Percentiles rank a stretch among this genome's conserved stretches.
Conservation (phyloP, 1,140 invertebrate genomes). For the Chionoecetes opilio region DNA sequence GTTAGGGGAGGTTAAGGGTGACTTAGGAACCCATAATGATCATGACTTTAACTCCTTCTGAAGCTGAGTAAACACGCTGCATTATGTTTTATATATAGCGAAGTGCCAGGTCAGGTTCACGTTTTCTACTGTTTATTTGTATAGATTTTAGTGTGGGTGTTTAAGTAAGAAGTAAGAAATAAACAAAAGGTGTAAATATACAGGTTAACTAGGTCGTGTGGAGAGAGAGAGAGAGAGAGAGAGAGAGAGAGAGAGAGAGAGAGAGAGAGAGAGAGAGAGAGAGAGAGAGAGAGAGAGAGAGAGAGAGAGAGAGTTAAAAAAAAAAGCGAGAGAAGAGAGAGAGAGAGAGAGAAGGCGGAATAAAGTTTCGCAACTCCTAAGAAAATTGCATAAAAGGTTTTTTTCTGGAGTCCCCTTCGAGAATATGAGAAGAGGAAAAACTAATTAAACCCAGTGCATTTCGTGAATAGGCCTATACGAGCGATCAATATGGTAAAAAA, state of each 20-base stretch:
- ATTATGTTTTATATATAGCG: not conserved
- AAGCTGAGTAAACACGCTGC: not conserved
- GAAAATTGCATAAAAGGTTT: slow-evolving; percentile 78
- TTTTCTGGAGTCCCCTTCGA: slow-evolving; percentile 56
- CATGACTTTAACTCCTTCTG: not conserved
- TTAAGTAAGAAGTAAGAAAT: not conserved
- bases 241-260: not conserved
- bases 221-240: slow-evolving; percentile 32
- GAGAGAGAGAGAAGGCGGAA: not conserved
- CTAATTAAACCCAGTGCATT: slow-evolving; percentile 78
- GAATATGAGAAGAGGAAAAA: slow-evolving; percentile 74
- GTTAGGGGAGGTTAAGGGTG: not conserved
- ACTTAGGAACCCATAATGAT: slow-evolving; percentile 19
- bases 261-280: not conserved
- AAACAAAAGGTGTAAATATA: not conserved
- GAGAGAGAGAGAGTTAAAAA: not conserved
- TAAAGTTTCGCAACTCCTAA: slow-evolving; percentile 73
- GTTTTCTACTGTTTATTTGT: not conserved
- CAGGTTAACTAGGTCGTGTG: not conserved
- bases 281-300: no score
- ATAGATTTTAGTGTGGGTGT: not conserved
- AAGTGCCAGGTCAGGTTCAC: not conserved
- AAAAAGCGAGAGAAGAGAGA: not conserved
- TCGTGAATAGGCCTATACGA: slow-evolving; percentile 77
- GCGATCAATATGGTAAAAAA: slow-evolving; percentile 79